These are phyloP conservation scores for Lasioglossum vierecki DNA, from an alignment of 2,888 invertebrate genomes.

Conservation along the genomic window DNA sequence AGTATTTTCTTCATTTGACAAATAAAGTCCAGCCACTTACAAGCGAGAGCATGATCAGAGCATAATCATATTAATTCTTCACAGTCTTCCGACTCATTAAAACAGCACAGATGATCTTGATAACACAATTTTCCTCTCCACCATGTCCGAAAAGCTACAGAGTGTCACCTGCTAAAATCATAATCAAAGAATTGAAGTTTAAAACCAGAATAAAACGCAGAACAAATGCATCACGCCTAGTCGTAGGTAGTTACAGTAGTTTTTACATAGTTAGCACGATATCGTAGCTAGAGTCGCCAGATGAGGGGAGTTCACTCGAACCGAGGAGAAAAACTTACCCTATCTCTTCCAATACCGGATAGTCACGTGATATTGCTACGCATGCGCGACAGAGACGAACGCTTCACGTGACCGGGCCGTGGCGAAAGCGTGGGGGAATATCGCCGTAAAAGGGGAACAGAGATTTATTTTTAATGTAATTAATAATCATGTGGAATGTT, in stretches of 20 bases:
- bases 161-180: background rate
- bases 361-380: too few species aligned
- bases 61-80: background rate
- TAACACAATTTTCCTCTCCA: background rate
- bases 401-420: too few species aligned
- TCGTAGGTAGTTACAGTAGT: constrained; percentile 21
- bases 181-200: background rate
- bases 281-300: too few species aligned
- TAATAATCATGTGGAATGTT: too few species aligned
- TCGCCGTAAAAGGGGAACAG: too few species aligned
- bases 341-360: too few species aligned
- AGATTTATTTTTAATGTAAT: too few species aligned
- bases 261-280: background rate
- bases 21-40: background rate
- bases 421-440: too few species aligned
- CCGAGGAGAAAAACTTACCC: too few species aligned
- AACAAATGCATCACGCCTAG: background rate
- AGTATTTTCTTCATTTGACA: background rate
- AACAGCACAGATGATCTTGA: background rate
- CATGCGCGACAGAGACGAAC: too few species aligned
- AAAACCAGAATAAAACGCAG: background rate
- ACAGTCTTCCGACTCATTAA: background rate
- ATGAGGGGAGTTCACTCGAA: too few species aligned
- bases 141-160: background rate
- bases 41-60: background rate